These are phyloP conservation scores for Smittia sp. DNA, from an alignment of 2,888 invertebrate species.

Conservation along the genomic window DNA sequence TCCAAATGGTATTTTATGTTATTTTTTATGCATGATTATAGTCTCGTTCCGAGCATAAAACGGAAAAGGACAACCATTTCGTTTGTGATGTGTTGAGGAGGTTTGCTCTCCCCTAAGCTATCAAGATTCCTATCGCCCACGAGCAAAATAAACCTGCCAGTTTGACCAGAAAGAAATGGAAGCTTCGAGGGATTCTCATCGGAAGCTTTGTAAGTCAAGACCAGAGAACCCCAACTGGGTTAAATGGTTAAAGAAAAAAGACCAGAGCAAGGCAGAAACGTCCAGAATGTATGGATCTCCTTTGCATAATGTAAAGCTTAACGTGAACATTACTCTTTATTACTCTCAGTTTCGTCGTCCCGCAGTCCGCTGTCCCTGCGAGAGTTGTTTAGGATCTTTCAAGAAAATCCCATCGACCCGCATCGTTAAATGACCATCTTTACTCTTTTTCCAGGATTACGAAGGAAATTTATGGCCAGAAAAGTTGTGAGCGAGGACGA, in stretches of 20 bases:
- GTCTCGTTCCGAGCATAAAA: conserved; percentile 25
- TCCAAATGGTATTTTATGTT: conserved; percentile 37
- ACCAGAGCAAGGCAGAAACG: not conserved
- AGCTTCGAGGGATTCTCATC: not conserved
- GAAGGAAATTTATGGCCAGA: not conserved
- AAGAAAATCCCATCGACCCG: not conserved
- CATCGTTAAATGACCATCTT: conserved; percentile 15
- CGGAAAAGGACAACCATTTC: conserved; percentile 36
- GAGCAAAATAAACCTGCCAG: not conserved
- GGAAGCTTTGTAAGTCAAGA: not conserved
- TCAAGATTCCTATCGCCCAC: conserved; percentile 13
- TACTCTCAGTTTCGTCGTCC: not conserved
- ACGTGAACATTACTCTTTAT: conserved; percentile 30
- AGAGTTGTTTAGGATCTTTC: not conserved
- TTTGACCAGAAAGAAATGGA: not conserved
- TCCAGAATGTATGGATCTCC: conserved; percentile 5
- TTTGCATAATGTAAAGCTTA: conserved; percentile 22
- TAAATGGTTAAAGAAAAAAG: not conserved
- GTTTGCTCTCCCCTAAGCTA: not conserved
- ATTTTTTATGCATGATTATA: conserved; percentile 37
- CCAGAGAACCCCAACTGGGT: not conserved
- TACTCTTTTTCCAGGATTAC: not conserved
- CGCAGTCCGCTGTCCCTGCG: not conserved
- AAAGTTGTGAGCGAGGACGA: not conserved
- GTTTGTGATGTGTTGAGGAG: conserved; percentile 21